Conservation (phyloP, 2,797 vertebrate genomes). For the Manis javanica region DNA sequence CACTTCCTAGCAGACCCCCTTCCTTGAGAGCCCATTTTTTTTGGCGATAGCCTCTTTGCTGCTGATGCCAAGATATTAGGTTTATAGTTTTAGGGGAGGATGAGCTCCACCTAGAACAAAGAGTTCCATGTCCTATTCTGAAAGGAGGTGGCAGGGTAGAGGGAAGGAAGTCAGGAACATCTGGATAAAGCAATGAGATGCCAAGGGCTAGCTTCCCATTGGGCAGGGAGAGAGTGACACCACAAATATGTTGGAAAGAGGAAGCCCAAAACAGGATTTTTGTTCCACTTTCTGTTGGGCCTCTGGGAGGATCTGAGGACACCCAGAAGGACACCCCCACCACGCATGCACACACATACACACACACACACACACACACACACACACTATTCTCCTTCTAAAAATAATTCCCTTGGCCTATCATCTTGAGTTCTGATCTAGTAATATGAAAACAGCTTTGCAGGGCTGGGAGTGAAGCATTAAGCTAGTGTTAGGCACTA, state of each 20-base stretch:
- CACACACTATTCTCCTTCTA: background rate
- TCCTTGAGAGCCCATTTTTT: background rate
- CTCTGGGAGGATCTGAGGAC: background rate
- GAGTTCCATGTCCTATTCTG: background rate
- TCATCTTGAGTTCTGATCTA: background rate
- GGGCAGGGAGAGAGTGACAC: background rate
- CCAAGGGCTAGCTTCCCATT: background rate
- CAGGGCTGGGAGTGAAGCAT: background rate
- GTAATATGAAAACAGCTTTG: background rate
- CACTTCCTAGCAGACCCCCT: background rate
- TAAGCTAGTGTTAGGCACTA: background rate
- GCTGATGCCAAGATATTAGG: background rate
- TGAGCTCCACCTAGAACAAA: background rate
- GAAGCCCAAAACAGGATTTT: background rate
- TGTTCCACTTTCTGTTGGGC: background rate
- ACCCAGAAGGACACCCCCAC: background rate
- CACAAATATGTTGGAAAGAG: background rate
- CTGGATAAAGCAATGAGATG: background rate
- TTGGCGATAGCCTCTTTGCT: background rate
- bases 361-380: no score
- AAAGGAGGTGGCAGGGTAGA: background rate
- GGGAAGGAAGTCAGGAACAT: background rate
- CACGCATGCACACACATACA: no score
- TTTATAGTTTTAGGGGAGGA: background rate
- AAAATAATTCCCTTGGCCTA: background rate